A percentile compares a stretch with the other conserved stretches of the same genome.
Conservation (phyloP, 2,113 vertebrate species). For the Arenaria interpres region DNA sequence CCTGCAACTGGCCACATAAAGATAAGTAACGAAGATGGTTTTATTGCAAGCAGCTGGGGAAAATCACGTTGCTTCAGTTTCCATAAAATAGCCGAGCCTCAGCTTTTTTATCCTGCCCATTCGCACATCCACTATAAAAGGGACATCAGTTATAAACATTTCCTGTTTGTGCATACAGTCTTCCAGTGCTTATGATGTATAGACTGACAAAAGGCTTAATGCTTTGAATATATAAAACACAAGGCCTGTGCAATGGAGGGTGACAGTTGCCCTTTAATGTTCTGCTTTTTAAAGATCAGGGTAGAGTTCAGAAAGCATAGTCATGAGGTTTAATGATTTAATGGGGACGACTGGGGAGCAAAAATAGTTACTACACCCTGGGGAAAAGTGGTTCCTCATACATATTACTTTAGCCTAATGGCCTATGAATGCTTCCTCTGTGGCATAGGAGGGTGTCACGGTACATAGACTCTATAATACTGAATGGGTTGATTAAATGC, state of each 20-base stretch:
- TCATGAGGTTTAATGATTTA: slow-evolving; percentile 92
- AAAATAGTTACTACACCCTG: slow-evolving; percentile 87
- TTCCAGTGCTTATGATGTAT: slow-evolving; percentile 78
- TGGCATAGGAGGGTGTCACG: slow-evolving; percentile 79
- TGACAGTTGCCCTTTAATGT: slow-evolving; percentile 86
- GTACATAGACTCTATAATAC: slow-evolving; percentile 86
- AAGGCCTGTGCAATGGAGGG: slow-evolving; percentile 81
- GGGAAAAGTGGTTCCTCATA: slow-evolving; percentile 86
- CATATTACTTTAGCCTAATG: slow-evolving; percentile 86
- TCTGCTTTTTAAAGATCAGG: slow-evolving; percentile 90
- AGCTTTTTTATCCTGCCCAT: slow-evolving; percentile 62
- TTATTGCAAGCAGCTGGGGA: slow-evolving; percentile 68
- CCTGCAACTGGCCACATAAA: slow-evolving; percentile 52
- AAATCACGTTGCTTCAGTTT: slow-evolving; percentile 59
- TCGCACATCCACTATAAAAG: slow-evolving; percentile 61
- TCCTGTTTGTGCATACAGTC: slow-evolving; percentile 65
- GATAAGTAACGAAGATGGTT: slow-evolving; percentile 61
- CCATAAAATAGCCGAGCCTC: slow-evolving; percentile 61
- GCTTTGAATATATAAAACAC: slow-evolving; percentile 83
- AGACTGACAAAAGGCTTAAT: slow-evolving; percentile 86
- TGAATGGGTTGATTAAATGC: slow-evolving; percentile 88
- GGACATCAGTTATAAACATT: slow-evolving; percentile 68
- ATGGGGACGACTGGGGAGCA: slow-evolving; percentile 85
- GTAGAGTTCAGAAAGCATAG: slow-evolving; percentile 91
- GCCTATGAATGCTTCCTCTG: slow-evolving; percentile 76